Percentiles rank a stretch among this genome's conserved stretches.
phyloP scores from a whole-genome alignment of 64 coral and sea anemone genomes.

The Cladopsammia gracilis region DNA sequence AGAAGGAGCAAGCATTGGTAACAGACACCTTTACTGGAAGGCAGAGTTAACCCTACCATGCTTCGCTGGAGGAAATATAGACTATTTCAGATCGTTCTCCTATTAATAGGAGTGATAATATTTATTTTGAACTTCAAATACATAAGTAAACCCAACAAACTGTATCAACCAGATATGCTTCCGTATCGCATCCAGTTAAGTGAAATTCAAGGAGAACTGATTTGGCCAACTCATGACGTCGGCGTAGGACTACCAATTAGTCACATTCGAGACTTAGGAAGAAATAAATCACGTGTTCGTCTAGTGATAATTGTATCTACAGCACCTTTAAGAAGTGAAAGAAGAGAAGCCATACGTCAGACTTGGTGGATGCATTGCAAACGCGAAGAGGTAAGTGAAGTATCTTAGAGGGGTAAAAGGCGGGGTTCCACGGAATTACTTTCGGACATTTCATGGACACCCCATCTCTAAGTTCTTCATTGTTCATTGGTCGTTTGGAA shows the following conservation, averaged over 20 bases:
- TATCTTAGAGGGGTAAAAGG: too few species aligned
- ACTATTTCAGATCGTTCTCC: neutral
- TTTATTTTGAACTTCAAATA: neutral
- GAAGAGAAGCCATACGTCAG: slow-evolving; percentile 27
- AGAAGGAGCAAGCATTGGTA: neutral
- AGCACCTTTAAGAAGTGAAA: neutral
- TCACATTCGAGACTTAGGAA: slow-evolving; percentile 18
- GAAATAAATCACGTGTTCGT: slow-evolving; percentile 4
- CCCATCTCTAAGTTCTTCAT: too few species aligned
- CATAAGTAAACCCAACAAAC: neutral
- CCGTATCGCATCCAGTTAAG: neutral
- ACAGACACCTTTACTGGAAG: neutral
- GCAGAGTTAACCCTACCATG: neutral
- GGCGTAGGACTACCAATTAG: neutral
- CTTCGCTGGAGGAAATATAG: neutral
- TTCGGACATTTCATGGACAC: too few species aligned
- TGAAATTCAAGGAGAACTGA: neutral
- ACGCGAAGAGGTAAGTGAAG: neutral
- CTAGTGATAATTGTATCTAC: slow-evolving; percentile 23
- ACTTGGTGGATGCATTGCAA: slow-evolving; percentile 46
- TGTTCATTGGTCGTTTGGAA: too few species aligned
- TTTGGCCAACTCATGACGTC: neutral
- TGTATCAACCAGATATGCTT: neutral
- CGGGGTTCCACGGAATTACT: too few species aligned
- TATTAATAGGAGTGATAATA: neutral